A percentile compares a stretch with the other conserved stretches of the same genome.
These are phyloP conservation scores for Melanogrammus aeglefinus DNA, from an alignment of 2,797 vertebrate species.

Conservation along the genomic window DNA sequence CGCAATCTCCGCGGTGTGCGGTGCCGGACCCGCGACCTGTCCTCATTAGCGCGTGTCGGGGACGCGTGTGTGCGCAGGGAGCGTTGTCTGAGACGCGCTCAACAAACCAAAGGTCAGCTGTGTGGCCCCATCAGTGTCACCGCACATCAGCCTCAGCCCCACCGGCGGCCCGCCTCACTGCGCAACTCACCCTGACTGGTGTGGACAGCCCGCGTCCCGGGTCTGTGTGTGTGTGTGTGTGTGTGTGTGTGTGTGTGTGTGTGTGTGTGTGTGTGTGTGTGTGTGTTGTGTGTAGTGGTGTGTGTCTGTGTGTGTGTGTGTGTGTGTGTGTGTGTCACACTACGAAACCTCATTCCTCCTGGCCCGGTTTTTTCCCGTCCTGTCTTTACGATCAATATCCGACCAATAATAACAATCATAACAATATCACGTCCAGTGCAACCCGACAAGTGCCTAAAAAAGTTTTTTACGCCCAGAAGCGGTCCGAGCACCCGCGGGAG, in stretches of 20 bases:
- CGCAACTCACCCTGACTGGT: constrained; percentile 52
- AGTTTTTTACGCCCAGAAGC: background rate
- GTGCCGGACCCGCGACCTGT: constrained; percentile 62
- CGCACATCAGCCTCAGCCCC: constrained; percentile 67
- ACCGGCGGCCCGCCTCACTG: constrained; percentile 41
- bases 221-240: background rate
- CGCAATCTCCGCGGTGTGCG: constrained; percentile 67
- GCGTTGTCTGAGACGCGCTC: constrained; percentile 70
- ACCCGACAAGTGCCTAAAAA: constrained; percentile 7
- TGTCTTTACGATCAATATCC: constrained; percentile 22
- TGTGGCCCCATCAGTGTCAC: constrained; percentile 69
- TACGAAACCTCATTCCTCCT: constrained; percentile 32
- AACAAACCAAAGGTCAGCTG: constrained; percentile 61
- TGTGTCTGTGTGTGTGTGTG: constrained; percentile 6
- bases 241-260: background rate
- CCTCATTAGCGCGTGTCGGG: constrained; percentile 78
- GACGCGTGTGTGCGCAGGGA: constrained; percentile 72
- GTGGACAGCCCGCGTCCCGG: constrained; percentile 37
- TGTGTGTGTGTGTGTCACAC: constrained; percentile 12
- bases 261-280: background rate
- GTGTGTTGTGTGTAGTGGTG: background rate
- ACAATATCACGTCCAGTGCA: constrained; percentile 23
- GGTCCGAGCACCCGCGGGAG: background rate
- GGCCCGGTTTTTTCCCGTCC: constrained; percentile 24
- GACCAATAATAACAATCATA: constrained; percentile 21